Percentiles rank a stretch among this genome's conserved stretches.
These are phyloP conservation scores for Clarias magur DNA, from an alignment of 2,113 vertebrate genomes.

Conservation along the genomic window DNA sequence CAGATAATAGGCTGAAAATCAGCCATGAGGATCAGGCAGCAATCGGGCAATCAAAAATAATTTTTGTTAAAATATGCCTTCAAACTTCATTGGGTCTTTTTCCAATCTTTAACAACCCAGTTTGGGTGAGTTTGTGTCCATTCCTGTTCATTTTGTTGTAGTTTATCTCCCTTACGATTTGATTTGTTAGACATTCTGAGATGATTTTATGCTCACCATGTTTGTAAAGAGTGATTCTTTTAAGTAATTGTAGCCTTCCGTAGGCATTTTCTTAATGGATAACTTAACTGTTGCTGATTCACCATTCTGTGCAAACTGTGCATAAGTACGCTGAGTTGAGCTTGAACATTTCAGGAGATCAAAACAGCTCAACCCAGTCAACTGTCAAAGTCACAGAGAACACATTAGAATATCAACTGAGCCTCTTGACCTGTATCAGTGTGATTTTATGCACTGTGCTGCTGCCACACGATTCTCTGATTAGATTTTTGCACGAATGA, in stretches of 20 bases:
- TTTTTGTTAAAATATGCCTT: not conserved
- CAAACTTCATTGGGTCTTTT: not conserved
- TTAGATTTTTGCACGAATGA: too few species aligned
- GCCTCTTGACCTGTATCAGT: not conserved
- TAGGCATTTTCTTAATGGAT: not conserved
- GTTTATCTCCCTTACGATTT: too few species aligned
- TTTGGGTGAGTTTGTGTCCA: not conserved
- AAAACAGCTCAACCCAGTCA: not conserved
- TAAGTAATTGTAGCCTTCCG: not conserved
- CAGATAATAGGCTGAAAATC: too few species aligned
- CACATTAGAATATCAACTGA: not conserved
- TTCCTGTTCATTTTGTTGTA: too few species aligned
- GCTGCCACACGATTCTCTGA: not conserved
- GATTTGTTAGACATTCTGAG: not conserved
- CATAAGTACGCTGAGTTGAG: not conserved
- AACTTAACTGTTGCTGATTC: not conserved
- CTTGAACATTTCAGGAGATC: not conserved
- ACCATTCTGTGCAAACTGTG: not conserved
- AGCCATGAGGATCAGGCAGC: too few species aligned
- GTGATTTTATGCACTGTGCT: not conserved
- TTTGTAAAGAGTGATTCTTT: not conserved
- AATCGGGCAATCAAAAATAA: too few species aligned
- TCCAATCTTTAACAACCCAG: not conserved
- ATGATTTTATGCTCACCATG: not conserved
- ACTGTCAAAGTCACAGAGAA: not conserved